Conservation (phyloP, 1,140 invertebrate genomes). For the Nasonia giraulti region DNA sequence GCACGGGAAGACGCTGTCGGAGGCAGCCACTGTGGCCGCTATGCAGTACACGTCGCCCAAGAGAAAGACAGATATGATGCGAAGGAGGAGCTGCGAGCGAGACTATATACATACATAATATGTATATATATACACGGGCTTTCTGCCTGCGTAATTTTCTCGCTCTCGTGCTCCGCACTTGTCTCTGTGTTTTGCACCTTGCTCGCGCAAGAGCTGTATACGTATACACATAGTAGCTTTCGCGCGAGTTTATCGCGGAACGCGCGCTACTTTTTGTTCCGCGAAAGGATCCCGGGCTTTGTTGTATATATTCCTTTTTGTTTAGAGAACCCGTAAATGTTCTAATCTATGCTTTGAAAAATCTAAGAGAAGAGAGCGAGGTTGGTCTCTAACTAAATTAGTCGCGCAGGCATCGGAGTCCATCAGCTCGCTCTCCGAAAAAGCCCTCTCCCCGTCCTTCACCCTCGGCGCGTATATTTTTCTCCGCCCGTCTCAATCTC, state of each 20-base stretch:
- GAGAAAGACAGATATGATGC: constrained; percentile 1
- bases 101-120: no score
- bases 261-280: not conserved
- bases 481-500: constrained; percentile 25
- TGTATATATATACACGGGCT: not conserved
- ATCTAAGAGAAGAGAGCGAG: no score
- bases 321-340: no score
- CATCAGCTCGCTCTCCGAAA: constrained; percentile 52
- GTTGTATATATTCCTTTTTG: no score
- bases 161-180: not conserved
- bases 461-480: not conserved
- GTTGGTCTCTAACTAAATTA: constrained; percentile 15
- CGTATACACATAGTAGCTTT: no score
- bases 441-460: constrained; percentile 43
- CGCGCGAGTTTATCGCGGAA: not conserved
- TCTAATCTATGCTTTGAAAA: no score
- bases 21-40: constrained; percentile 65
- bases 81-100: not conserved
- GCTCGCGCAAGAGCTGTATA: not conserved
- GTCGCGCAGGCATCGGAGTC: constrained; percentile 18
- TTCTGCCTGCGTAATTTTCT: not conserved
- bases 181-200: constrained; percentile 3
- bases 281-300: not conserved
- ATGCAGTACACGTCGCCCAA: not conserved
- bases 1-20: constrained; percentile 56